Evolutionary conservation across 1,140 invertebrate genomes (phyloP), one percentile per base, ranked within the genome.

Genomic region (Ceratina japonica): DNA sequence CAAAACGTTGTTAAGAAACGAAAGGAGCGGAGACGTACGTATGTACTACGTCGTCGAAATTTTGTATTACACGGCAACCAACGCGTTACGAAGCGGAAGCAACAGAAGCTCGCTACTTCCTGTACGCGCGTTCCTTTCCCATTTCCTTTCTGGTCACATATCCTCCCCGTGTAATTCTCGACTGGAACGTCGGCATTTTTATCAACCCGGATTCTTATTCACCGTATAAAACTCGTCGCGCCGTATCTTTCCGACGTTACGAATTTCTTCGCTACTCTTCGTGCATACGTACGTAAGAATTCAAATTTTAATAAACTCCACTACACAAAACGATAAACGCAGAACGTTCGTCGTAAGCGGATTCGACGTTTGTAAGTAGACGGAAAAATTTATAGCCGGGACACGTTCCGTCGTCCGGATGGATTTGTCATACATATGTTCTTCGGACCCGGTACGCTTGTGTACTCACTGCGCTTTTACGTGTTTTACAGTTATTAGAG

Each of bases 91-190:
- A 63, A 73, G 56, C 80, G 83, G 84, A 86, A 85, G 75, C 54
- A 58, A 56, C 73, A 49, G 70, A 66, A 71, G 72, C 54, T 85
- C 56, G 63, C 12, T 75, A 37, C 61, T 82, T 86, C 84, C 83
- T 80, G 75, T 74, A 58, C 62, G n/a, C 62, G n/a, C 27, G 31
- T 71, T 74, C 69, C 72, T 77, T 44, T 79, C 68, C 31, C 54
- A 74, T 73, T 84, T 80, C 68, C 71, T 75, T 83, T 80, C 77
- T 84, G 75, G 73, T 83, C 81, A 59, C 63, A 76, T n/a, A 69
- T 70, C 31, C 51, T 16, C 20, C 20, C 51, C 16, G 49, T n/a
- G 16, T 62, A 37, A 59, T 52, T 51, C 61, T 27, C 16, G 20
- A 68, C 20, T 15, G 15, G 63, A 62, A 27, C 56, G 10, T 37